Evolutionary conservation across 2,113 vertebrate species (phyloP).

Genomic region (Penelope pileata): DNA sequence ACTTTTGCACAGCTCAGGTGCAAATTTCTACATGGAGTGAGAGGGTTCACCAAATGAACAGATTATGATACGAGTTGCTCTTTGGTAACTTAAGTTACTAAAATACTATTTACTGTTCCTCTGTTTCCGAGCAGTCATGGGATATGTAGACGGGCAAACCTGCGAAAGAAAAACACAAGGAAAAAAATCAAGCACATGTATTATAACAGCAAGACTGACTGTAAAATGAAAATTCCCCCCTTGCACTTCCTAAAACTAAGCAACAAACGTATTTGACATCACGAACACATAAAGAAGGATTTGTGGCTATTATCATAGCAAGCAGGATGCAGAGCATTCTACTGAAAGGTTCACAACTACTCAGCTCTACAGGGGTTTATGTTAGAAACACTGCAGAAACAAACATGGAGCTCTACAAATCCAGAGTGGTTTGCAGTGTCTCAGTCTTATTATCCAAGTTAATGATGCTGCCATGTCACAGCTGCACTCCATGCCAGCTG

Average conservation of each 20-base stretch:
- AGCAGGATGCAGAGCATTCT: constrained; percentile 15
- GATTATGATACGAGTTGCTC: not conserved
- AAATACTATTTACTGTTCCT: not conserved
- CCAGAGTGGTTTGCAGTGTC: not conserved
- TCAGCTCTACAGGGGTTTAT: not conserved
- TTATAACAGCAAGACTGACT: not conserved
- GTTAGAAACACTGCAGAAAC: not conserved
- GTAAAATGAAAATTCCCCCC: constrained; percentile 10
- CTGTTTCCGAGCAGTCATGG: not conserved
- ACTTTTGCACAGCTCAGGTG: not conserved
- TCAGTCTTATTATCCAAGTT: not conserved
- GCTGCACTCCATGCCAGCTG: not conserved
- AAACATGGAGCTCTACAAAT: not conserved
- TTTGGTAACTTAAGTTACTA: not conserved
- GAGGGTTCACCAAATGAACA: not conserved
- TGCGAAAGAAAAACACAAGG: not conserved
- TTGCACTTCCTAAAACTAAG: not conserved
- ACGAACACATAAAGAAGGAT: not conserved
- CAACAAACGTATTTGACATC: not conserved
- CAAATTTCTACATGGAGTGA: not conserved
- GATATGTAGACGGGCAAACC: not conserved
- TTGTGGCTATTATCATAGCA: constrained; percentile 21
- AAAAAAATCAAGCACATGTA: not conserved
- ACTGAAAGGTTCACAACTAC: constrained; percentile 19
- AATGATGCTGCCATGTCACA: not conserved